These are phyloP conservation scores for Chrysolophus pictus DNA, from an alignment of 2,797 vertebrate species.

Conservation along the genomic window DNA sequence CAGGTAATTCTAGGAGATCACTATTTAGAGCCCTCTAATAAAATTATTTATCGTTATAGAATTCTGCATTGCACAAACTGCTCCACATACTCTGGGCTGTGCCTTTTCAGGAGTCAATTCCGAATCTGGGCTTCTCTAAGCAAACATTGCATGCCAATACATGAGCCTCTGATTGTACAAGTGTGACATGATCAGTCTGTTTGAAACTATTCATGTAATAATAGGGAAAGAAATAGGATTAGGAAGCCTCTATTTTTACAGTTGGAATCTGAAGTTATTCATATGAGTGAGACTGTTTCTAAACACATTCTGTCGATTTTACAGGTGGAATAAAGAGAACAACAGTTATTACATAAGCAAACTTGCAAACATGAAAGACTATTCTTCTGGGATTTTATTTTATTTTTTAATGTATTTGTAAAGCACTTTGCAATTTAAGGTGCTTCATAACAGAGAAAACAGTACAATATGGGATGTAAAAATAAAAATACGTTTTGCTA, in stretches of 20 bases:
- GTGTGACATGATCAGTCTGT: slow-evolving; percentile 30
- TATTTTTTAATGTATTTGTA: slow-evolving; percentile 70
- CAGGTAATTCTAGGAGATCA: slow-evolving; percentile 7
- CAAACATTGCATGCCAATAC: slow-evolving; percentile 23
- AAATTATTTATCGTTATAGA: slow-evolving; percentile 6
- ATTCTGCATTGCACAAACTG: slow-evolving; percentile 9
- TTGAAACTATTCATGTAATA: slow-evolving; percentile 34
- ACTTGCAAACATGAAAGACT: slow-evolving; percentile 70
- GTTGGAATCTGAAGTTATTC: slow-evolving; percentile 35
- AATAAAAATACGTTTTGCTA: slow-evolving; percentile 71
- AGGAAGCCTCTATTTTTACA: slow-evolving; percentile 28
- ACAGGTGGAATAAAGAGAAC: slow-evolving; percentile 60
- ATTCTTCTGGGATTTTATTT: slow-evolving; percentile 74
- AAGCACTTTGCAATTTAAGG: slow-evolving; percentile 67
- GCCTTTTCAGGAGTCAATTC: slow-evolving; percentile 12
- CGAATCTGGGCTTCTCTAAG: slow-evolving; percentile 17
- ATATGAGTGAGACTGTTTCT: slow-evolving; percentile 38
- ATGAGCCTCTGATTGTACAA: slow-evolving; percentile 25
- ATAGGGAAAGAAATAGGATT: slow-evolving; percentile 48
- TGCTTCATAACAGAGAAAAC: slow-evolving; percentile 70
- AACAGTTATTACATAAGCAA: slow-evolving; percentile 60
- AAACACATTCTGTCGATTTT: slow-evolving; percentile 46
- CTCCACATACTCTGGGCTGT: not conserved
- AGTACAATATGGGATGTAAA: slow-evolving; percentile 71
- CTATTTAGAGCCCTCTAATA: slow-evolving; percentile 19